Conservation (phyloP, 2,113 vertebrate genomes). For the Raja brachyura region DNA sequence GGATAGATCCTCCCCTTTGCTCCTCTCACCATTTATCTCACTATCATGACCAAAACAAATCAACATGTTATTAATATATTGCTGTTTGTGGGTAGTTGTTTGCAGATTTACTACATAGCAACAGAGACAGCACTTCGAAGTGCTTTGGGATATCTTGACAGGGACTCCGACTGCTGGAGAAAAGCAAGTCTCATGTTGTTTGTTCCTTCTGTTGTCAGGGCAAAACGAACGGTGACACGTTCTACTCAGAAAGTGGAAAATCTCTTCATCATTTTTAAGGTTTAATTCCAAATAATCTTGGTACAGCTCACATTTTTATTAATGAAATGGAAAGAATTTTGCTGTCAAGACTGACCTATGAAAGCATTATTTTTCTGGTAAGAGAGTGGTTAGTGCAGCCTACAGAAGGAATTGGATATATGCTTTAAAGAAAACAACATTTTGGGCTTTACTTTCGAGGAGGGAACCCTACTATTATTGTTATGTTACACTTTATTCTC, state of each 20-base stretch:
- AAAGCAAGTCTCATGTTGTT: not conserved
- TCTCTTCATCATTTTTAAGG: not conserved
- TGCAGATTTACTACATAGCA: too few species aligned
- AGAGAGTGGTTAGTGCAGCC: not conserved
- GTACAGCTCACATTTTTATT: not conserved
- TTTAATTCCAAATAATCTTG: not conserved
- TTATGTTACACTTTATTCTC: too few species aligned
- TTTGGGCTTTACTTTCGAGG: not conserved
- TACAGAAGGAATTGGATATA: not conserved
- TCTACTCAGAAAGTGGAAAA: not conserved
- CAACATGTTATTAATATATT: too few species aligned
- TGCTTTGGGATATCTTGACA: too few species aligned
- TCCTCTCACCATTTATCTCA: too few species aligned
- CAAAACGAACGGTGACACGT: not conserved
- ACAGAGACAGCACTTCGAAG: too few species aligned
- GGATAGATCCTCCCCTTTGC: too few species aligned
- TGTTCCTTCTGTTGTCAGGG: not conserved
- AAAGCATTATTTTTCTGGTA: not conserved
- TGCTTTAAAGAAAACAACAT: not conserved
- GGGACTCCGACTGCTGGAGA: too few species aligned
- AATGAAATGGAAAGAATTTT: not conserved
- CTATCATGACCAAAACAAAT: too few species aligned
- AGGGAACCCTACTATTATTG: not conserved
- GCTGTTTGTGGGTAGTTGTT: too few species aligned
- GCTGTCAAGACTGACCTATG: not conserved